Conservation (phyloP, 2,797 vertebrate genomes). For the Cossypha heuglini region DNA sequence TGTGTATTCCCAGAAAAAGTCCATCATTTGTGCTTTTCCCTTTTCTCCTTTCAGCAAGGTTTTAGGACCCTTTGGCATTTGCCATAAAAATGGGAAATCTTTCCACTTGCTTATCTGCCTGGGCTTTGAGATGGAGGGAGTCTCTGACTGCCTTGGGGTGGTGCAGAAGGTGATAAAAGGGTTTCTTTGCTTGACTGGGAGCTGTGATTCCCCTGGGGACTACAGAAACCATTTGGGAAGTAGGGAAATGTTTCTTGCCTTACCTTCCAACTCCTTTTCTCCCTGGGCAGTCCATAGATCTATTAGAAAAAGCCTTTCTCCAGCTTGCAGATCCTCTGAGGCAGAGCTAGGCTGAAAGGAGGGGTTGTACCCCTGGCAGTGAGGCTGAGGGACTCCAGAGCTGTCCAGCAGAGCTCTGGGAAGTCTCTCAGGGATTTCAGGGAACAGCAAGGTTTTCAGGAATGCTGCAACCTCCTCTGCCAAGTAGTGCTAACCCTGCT, state of each 20-base stretch:
- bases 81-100: background rate
- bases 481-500: background rate
- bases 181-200: background rate
- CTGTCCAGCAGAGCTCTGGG: background rate
- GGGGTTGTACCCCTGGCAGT: background rate
- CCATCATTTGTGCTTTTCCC: background rate
- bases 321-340: conserved; percentile 54
- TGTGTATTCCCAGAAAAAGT: background rate
- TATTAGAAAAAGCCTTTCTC: conserved; percentile 62
- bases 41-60: background rate
- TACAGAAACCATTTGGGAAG: background rate
- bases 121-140: background rate
- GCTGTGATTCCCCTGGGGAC: background rate
- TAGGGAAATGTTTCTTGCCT: conserved; percentile 60
- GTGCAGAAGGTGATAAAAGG: background rate
- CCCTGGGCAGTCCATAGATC: conserved; percentile 60
- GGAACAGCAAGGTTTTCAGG: background rate
- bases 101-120: background rate
- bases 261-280: conserved; percentile 63
- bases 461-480: background rate
- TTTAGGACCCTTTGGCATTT: background rate
- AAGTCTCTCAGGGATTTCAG: background rate
- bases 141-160: background rate
- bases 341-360: conserved; percentile 50
- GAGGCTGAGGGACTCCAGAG: background rate